Evolutionary conservation across 2,797 vertebrate genomes (phyloP), one percentile per base, ranked within the genome.

Genomic region (Melanotaenia pygmaea): DNA sequence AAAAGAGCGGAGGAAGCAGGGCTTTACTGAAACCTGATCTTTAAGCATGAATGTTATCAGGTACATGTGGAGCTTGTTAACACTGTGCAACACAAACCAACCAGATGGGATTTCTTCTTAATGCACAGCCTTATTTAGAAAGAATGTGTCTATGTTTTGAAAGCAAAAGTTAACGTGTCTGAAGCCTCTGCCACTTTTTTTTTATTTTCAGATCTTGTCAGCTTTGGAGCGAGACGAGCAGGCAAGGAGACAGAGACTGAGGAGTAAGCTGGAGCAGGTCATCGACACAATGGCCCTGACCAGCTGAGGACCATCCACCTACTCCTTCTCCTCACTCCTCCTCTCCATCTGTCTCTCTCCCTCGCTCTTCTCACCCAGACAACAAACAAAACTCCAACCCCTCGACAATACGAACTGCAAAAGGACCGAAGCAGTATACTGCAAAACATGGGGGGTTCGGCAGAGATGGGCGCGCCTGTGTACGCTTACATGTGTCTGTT

Each of bases 241-340:
- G 93, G 96, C 97, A 0, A 94, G 97, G 89, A 92, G 98, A 81
- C 98, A 99, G 94, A 95, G 97, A 84, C 96, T 99, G 90, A 94
- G 97, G 88, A 95, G 96, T 84, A 99, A 97, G 91, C 95, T 99
- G 94, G 97, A 99, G 93, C 98, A 99, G 94, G 97, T 97, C 86
- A 98, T 99, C 80, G 97, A 99, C 96, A 99, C 97, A 60, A 99
- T 99, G 98, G 96, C 97, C 66, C 94, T 98, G 88, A 95, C 94
- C 91, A 98, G 98, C 96, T 99, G 97, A 96, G 95, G 85, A 90
- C 83, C 80, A 66, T 68, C 76, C 79, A 67, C 66, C 81, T 13
- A 56, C 79, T 88, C 75, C 74, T 62, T 28, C 65, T 86, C 81
- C 58, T 83, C 81, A 77, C 87, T 82, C 78, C 80, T 86, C 80